A percentile compares a stretch with the other conserved stretches of the same genome.
These are phyloP conservation scores for Enteromius paludinosus DNA, from an alignment of 2,797 vertebrate species.

Conservation along the genomic window DNA sequence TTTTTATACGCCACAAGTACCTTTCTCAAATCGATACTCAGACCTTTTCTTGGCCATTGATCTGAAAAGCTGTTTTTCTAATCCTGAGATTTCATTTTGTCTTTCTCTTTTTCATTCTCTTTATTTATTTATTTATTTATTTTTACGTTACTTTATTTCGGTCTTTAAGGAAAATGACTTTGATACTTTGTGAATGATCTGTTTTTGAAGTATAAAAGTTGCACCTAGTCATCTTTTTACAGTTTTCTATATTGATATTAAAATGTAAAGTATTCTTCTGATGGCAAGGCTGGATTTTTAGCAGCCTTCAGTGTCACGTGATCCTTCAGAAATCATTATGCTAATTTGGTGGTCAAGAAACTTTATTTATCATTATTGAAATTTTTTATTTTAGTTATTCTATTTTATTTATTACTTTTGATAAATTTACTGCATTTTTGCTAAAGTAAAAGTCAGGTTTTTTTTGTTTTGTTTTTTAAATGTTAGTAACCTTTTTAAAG, in stretches of 20 bases:
- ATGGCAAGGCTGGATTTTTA: not conserved
- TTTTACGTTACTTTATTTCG: constrained; percentile 1
- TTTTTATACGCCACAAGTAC: constrained; percentile 56
- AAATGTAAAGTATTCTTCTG: not conserved
- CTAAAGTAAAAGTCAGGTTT: not conserved
- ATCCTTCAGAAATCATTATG: not conserved
- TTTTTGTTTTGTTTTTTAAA: no score
- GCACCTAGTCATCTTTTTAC: not conserved
- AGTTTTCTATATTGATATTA: not conserved
- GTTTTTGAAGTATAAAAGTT: not conserved
- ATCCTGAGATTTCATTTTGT: constrained; percentile 57
- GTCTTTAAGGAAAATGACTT: not conserved
- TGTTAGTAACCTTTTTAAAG: not conserved
- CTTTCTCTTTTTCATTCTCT: not conserved
- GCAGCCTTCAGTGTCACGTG: not conserved
- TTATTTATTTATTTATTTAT: constrained; percentile 4
- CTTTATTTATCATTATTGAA: not conserved
- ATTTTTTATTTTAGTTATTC: no score
- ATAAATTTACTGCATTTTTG: not conserved
- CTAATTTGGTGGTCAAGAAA: not conserved
- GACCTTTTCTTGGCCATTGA: constrained; percentile 62
- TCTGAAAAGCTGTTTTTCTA: constrained; percentile 58
- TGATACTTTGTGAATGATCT: not conserved
- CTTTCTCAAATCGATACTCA: constrained; percentile 55
- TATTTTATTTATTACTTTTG: not conserved